Base-by-base conservation (phyloP, 2,113 vertebrate species). In the Syrmaticus mikado region DNA sequence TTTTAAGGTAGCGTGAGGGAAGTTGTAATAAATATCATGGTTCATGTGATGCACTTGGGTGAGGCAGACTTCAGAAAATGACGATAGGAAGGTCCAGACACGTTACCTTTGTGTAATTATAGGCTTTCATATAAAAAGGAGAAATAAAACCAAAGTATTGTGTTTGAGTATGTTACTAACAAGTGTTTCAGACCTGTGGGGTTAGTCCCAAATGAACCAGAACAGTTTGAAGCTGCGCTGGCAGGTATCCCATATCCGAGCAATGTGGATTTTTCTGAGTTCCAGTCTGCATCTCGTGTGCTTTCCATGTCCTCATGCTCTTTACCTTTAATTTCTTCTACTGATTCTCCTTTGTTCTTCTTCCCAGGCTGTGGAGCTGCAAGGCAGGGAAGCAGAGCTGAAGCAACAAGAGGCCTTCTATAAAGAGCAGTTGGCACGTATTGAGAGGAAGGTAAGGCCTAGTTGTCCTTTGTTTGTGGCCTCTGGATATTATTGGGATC, bases 391-490 rank as follows among this genome's bases (percentile, higher is more conserved):
- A 75, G 94, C 97, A 17, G 98, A 99, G 92, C 73, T 99, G 87
- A 96, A 96, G 60, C 93, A 79, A 73, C 97, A 98, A 25, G 98
- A 98, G 13, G 74, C 90, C 80, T 99, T 99, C 97, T 99, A 98
- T 66, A 98, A 98, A 86, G 98, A 99, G 76, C 99, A 99, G 93
- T 90, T 99, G 94, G 97, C 97, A 53, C 97, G 86, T 85, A 97
- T 99, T 76, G 99, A 99, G 96, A 98, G 93, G 95, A 99, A 99
- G 98, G 99, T 99, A 95, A 95, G 96, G 30, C 34, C 9, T 1
- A 24, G 30, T 24, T 87, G 19, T 14, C 79, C 79, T 68, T 58
- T 41, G 11, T 65, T 89, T 88, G 13, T 17, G 46, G 3, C 40
- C 38, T 38, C 67, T 61, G 22, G 28, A 72, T 76, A 6, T 52